Evolutionary conservation across 2,113 vertebrate species (phyloP), one percentile per base, ranked within the genome.

Genomic region (Bujurquina vittata): DNA sequence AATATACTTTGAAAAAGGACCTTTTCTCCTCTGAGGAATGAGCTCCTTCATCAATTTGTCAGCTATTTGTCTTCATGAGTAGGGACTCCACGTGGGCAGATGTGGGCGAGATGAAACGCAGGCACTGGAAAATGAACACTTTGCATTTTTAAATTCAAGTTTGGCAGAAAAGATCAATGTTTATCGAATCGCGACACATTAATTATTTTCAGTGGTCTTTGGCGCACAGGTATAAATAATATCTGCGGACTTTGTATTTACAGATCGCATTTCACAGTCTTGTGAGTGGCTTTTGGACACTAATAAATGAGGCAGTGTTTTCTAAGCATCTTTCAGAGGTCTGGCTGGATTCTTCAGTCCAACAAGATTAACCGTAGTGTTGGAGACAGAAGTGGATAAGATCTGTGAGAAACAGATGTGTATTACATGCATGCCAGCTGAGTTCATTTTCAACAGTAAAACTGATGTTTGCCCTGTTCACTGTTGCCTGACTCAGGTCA

Each of bases 381-480:
- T 61, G 57, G 1, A 11, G 56, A 49, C 11, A 43, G 40, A 75
- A 22, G 52, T 78, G 55, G 0, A 56, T 29, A 8, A 31, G 6
- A n/a, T 74, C n/a, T 20, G 20, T n/a, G 33, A 75, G 58, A 26
- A 37, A 23, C 1, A 49, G 65, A 72, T 46, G 43, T 46, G 12
- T 12, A 46, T 1, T 46, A 15, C 43, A 15, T 15, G 12, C 43
- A 15, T 15, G 43, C 43, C 12, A 46, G 12, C 43, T 46, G 43
- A 46, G 14, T 46, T 46, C 4, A 26, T n/a, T 23, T 77, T 5
- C 17, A 31, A 20, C 12, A 56, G 2, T 5, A 37, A 75, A 9
- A 67, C 23, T 10, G 1, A 55, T 75, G 20, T 77, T 80, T 84
- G 59, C 65, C n/a, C 31, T 60, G 58, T 73, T 81, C 35, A 10